A percentile compares a stretch with the other conserved stretches of the same genome.
Evolutionary conservation across 2,888 invertebrate species (phyloP).

Genomic region (Scotopteryx bipunctaria): DNA sequence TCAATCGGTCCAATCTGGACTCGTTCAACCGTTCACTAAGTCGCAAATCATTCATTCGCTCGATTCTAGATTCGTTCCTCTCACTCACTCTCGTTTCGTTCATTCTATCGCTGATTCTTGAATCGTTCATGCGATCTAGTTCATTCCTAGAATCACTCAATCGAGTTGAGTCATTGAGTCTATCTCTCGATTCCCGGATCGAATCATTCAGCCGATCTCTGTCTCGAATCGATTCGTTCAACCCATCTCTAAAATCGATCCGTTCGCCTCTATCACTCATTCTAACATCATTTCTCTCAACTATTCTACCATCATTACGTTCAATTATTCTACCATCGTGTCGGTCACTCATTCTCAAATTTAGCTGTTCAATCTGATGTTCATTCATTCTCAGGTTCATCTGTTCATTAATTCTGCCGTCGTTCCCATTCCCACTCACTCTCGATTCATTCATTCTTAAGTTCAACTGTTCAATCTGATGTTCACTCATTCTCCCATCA

Average conservation of each 20-base stretch:
- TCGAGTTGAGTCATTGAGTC: constrained; percentile 40
- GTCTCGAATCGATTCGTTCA: constrained; percentile 10
- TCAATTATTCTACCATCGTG: background rate
- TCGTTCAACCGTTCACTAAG: constrained; percentile 41
- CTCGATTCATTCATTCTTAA: constrained; percentile 19
- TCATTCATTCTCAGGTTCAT: too few relatives aligned
- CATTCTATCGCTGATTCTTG: constrained; percentile 42
- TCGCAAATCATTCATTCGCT: too few relatives aligned
- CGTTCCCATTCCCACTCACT: too few relatives aligned
- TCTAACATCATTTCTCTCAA: constrained; percentile 21
- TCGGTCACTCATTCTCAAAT: background rate
- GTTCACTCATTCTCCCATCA: background rate
- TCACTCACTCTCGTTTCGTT: too few relatives aligned
- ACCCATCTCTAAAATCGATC: constrained; percentile 26
- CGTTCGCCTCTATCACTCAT: constrained; percentile 35
- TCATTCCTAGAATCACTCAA: constrained; percentile 49
- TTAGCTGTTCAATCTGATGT: background rate
- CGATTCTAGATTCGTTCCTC: constrained; percentile 37
- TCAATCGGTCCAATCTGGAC: constrained; percentile 32
- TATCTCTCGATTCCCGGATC: constrained; percentile 37
- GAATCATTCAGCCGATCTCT: constrained; percentile 39
- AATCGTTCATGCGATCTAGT: constrained; percentile 42
- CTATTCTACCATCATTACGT: too few relatives aligned
- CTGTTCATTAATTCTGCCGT: too few relatives aligned
- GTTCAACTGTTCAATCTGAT: too few relatives aligned